Conservation (phyloP, 1,140 invertebrate species). For the Pseudomyrmex cubaensis region DNA sequence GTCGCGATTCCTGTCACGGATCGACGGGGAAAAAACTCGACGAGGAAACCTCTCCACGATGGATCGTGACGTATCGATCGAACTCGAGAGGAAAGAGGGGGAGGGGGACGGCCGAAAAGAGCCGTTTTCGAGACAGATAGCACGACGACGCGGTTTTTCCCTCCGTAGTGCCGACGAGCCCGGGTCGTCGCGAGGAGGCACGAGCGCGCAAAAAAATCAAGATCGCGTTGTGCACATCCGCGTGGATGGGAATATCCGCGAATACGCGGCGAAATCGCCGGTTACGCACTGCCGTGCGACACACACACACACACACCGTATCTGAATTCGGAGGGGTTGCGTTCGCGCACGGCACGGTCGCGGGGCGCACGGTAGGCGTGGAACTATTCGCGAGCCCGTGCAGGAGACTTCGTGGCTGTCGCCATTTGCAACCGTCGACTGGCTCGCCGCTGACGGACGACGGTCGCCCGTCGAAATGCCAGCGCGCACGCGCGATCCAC, state of each 20-base stretch:
- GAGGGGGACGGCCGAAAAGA: neutral
- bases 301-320: constrained; percentile 77
- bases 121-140: neutral
- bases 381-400: constrained; percentile 80
- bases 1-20: neutral
- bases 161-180: neutral
- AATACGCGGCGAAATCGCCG: too few species aligned
- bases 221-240: neutral
- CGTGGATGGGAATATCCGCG: too few species aligned
- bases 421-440: constrained; percentile 84
- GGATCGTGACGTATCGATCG: constrained; percentile 37
- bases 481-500: constrained; percentile 61
- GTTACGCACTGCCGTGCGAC: too few species aligned
- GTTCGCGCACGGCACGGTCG: constrained; percentile 74
- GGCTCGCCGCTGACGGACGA: constrained; percentile 64
- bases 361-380: constrained; percentile 75
- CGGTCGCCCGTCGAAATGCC: constrained; percentile 72
- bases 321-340: constrained; percentile 64
- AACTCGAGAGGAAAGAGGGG: neutral
- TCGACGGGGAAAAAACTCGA: neutral
- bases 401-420: constrained; percentile 81
- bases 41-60: neutral
- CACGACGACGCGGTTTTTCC: constrained; percentile 7
- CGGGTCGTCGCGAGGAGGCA: constrained; percentile 33
- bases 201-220: neutral